A percentile compares a stretch with the other conserved stretches of the same genome.
Evolutionary conservation across 2,113 vertebrate genomes (phyloP).

Genomic region (Aythya baeri): DNA sequence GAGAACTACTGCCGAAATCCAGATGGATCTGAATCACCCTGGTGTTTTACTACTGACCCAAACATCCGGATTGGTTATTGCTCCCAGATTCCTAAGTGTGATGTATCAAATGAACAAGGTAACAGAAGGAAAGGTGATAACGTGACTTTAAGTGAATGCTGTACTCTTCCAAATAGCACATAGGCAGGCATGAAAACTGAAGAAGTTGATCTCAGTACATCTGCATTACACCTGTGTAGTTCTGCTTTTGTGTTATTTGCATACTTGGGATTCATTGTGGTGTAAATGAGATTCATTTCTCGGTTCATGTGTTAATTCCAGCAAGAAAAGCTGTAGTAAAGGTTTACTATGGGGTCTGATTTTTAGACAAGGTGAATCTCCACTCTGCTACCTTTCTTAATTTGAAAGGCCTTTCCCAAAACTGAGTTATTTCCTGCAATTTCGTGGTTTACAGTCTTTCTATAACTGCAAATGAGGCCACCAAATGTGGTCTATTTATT

Average conservation of each 20-base stretch:
- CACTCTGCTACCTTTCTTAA: background rate
- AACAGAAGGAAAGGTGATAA: constrained; percentile 42
- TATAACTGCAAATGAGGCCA: background rate
- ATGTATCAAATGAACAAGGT: constrained; percentile 79
- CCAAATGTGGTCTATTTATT: fast-evolving
- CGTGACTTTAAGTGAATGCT: background rate
- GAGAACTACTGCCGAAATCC: constrained; percentile 99
- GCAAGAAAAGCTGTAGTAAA: background rate
- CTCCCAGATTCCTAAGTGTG: constrained; percentile 92
- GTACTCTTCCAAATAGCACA: background rate
- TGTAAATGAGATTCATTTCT: constrained; percentile 9
- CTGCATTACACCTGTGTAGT: background rate
- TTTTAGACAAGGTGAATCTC: background rate
- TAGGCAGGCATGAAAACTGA: background rate
- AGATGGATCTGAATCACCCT: constrained; percentile 93
- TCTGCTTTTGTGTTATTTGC: background rate
- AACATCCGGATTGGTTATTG: constrained; percentile 90
- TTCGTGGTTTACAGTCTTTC: background rate
- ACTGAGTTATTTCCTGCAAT: background rate
- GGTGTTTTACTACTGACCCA: constrained; percentile 97
- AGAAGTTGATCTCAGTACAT: background rate
- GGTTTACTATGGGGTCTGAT: background rate
- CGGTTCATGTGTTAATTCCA: background rate
- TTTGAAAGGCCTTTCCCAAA: background rate
- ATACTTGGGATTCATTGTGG: background rate